Percentiles rank a stretch among this genome's conserved stretches.
These are phyloP conservation scores for Vesta saturnalis DNA, from an alignment of 2,888 invertebrate genomes.

Conservation along the genomic window DNA sequence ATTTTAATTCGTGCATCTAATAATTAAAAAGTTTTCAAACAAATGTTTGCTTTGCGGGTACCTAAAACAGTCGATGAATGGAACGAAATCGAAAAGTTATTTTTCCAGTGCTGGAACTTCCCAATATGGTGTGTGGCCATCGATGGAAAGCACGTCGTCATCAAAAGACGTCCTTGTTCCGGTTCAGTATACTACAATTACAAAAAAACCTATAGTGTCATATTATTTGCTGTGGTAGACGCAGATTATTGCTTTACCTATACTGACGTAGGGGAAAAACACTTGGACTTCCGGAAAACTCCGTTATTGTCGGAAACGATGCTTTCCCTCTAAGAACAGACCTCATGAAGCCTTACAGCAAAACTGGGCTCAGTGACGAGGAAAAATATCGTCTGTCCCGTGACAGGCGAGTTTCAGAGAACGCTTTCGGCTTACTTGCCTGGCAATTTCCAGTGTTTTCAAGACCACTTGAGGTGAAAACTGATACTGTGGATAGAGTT, in stretches of 20 bases:
- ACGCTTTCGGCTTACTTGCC: conserved; percentile 25
- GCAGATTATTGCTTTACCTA: conserved; percentile 25
- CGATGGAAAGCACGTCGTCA: too few relatives aligned
- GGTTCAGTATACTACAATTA: conserved; percentile 24
- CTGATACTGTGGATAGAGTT: conserved; percentile 21
- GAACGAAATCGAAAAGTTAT: conserved; percentile 24
- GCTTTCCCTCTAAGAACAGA: conserved; percentile 23
- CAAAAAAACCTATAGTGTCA: conserved; percentile 20
- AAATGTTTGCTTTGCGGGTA: conserved; percentile 10
- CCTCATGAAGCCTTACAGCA: conserved; percentile 21
- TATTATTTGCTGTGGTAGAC: conserved; percentile 30
- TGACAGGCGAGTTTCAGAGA: conserved; percentile 20
- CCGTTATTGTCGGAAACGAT: conserved; percentile 21
- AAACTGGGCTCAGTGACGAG: conserved; percentile 15
- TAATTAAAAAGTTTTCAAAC: neutral
- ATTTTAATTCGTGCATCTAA: too few relatives aligned
- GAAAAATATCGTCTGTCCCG: conserved; percentile 22
- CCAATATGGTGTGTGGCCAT: too few relatives aligned
- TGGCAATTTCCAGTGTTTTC: conserved; percentile 23
- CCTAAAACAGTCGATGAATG: conserved; percentile 25
- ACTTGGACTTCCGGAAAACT: conserved; percentile 6
- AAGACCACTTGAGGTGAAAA: conserved; percentile 24
- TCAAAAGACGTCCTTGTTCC: conserved; percentile 14
- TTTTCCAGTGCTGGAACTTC: conserved; percentile 20
- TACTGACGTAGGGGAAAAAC: conserved; percentile 21